phyloP scores from a whole-genome alignment of 2,888 invertebrate species.

The Melieria picta region DNA sequence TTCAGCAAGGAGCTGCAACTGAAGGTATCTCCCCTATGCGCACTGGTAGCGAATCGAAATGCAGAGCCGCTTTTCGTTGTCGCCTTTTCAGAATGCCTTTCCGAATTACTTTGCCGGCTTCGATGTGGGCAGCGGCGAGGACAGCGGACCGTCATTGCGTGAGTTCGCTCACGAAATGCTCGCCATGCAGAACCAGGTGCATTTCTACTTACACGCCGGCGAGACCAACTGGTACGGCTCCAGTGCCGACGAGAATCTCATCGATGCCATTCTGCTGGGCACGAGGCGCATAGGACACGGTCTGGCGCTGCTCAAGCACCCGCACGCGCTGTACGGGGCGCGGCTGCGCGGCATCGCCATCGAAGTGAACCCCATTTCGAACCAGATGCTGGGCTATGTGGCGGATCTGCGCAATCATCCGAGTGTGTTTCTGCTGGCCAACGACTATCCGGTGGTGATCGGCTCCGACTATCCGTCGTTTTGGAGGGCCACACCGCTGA shows the following conservation, averaged over 20 bases:
- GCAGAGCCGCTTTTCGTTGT: no score
- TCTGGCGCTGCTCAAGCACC: conserved; percentile 79
- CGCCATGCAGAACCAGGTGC: conserved; percentile 67
- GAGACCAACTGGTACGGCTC: conserved; percentile 82
- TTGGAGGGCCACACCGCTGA: conserved; percentile 78
- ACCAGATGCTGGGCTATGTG: conserved; percentile 77
- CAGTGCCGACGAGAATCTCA: conserved; percentile 75
- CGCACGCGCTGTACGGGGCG: conserved; percentile 71
- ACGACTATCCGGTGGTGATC: conserved; percentile 77
- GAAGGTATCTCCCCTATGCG: conserved; percentile 4
- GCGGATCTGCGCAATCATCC: conserved; percentile 83
- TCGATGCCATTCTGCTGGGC: conserved; percentile 81
- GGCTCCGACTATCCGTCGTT: conserved; percentile 83
- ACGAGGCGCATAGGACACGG: conserved; percentile 83
- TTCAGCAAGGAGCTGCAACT: conserved; percentile 20
- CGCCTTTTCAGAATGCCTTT: conserved; percentile 64
- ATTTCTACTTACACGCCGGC: conserved; percentile 83
- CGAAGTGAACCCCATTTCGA: conserved; percentile 84
- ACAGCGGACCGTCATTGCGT: conserved; percentile 72
- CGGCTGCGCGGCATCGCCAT: conserved; percentile 73
- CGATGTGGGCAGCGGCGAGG: conserved; percentile 85
- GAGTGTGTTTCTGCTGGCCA: conserved; percentile 72
- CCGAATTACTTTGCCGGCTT: conserved; percentile 81
- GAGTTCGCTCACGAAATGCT: conserved; percentile 71
- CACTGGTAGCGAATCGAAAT: conserved; percentile 47